A percentile compares a stretch with the other conserved stretches of the same genome.
Conservation (phyloP, 2,113 vertebrate genomes). For the Rhagologus leucostigma region DNA sequence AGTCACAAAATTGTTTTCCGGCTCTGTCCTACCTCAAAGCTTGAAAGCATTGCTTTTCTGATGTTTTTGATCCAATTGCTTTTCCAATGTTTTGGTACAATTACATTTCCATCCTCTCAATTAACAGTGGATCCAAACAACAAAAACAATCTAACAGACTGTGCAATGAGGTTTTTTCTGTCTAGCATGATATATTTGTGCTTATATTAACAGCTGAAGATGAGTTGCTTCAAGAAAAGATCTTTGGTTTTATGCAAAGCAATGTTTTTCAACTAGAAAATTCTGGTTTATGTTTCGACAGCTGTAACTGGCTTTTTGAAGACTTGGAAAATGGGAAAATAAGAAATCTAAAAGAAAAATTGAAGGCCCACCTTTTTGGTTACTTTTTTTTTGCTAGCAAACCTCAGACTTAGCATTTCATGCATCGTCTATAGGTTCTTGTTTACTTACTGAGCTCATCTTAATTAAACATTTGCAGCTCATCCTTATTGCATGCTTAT, state of each 20-base stretch:
- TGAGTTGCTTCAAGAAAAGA: not conserved
- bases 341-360: not conserved
- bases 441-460: not conserved
- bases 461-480: not conserved
- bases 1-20: not conserved
- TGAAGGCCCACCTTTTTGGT: rapidly evolving
- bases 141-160: not conserved
- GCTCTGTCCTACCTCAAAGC: not conserved
- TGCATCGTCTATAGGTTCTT: not conserved
- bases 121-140: not conserved
- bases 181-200: not conserved
- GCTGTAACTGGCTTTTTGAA: not conserved
- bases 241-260: not conserved
- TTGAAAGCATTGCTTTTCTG: not conserved
- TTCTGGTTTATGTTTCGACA: not conserved
- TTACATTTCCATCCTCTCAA: not conserved
- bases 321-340: not conserved
- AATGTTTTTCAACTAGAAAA: not conserved
- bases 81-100: not conserved
- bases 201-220: not conserved
- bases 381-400: not conserved
- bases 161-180: not conserved
- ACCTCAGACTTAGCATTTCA: not conserved
- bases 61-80: not conserved
- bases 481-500: not conserved